Percentiles rank a stretch among this genome's conserved stretches.
Evolutionary conservation across 2,797 vertebrate species (phyloP).

Genomic region (Acrossocheilus fasciatus): DNA sequence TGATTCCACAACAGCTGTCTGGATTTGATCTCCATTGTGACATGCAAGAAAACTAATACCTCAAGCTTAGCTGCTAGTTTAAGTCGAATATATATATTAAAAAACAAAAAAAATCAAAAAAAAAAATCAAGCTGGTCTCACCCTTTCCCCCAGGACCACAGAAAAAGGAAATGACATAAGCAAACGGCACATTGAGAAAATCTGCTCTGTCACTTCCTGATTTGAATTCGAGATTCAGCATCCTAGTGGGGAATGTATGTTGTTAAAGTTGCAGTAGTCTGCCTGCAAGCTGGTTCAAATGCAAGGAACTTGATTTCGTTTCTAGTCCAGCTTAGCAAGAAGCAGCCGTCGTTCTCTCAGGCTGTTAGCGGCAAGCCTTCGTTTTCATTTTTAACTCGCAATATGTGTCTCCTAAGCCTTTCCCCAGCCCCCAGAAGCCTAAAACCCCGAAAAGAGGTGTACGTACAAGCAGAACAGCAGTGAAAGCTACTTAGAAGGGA

Average conservation of each 20-base stretch:
- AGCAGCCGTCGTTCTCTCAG: constrained; percentile 38
- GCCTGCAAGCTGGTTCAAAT: constrained; percentile 38
- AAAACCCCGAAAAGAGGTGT: constrained; percentile 5
- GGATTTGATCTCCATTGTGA: constrained; percentile 98
- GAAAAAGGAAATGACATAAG: constrained; percentile 73
- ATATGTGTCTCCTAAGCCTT: constrained; percentile 51
- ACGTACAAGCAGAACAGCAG: constrained; percentile 36
- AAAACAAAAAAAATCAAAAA: constrained; percentile 43
- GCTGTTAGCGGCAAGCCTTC: constrained; percentile 42
- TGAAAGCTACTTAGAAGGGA: constrained; percentile 18
- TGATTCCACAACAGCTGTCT: constrained; percentile 81
- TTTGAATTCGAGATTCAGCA: constrained; percentile 71
- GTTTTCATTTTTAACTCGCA: constrained; percentile 49
- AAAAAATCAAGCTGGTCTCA: constrained; percentile 70
- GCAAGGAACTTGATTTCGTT: constrained; percentile 36
- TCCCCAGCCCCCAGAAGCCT: constrained; percentile 28
- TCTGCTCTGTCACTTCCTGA: constrained; percentile 79
- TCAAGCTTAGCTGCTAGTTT: constrained; percentile 91
- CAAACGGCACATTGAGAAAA: constrained; percentile 75
- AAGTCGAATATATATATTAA: constrained; percentile 64
- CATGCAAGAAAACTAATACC: constrained; percentile 94
- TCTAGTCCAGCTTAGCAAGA: constrained; percentile 39
- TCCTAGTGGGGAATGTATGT: constrained; percentile 52
- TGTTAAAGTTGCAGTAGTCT: constrained; percentile 49
- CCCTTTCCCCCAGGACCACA: constrained; percentile 70